Evolutionary conservation across 2,113 vertebrate genomes (phyloP).

Genomic region (Hyperopisus bebe): DNA sequence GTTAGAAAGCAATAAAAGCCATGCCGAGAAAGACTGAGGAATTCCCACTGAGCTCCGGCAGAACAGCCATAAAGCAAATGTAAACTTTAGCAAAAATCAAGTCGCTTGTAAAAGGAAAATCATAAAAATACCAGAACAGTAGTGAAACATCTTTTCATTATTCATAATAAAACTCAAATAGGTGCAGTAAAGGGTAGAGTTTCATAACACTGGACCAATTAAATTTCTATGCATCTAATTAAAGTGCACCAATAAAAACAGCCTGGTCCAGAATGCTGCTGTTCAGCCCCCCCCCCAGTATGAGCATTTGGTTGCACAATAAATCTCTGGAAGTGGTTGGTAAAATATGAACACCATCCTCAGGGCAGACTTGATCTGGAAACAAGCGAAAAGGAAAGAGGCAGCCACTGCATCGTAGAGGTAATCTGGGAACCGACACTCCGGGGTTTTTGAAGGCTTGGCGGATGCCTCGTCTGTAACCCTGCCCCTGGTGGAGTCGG

Average conservation of each 20-base stretch:
- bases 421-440: neutral
- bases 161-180: slow-evolving; percentile 49
- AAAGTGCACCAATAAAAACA: slow-evolving; percentile 26
- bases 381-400: neutral
- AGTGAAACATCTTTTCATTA: slow-evolving; percentile 57
- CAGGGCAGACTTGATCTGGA: slow-evolving; percentile 15
- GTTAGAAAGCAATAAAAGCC: slow-evolving; percentile 54
- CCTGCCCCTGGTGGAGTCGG: neutral
- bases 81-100: slow-evolving; percentile 48
- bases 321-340: slow-evolving; percentile 26
- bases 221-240: slow-evolving; percentile 32
- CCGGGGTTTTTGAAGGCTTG: neutral
- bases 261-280: slow-evolving; percentile 15
- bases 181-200: slow-evolving; percentile 43
- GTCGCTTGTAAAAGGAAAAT: slow-evolving; percentile 56
- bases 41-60: slow-evolving; percentile 54
- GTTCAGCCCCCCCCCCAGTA: neutral
- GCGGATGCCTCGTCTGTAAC: neutral
- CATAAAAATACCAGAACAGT: slow-evolving; percentile 61
- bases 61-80: slow-evolving; percentile 51
- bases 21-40: slow-evolving; percentile 50
- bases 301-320: slow-evolving; percentile 22
- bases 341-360: slow-evolving; percentile 28
- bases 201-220: slow-evolving; percentile 42
- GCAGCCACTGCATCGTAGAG: neutral